Base-by-base conservation (phyloP, 2,888 invertebrate species). In the Synanthedon formicaeformis region DNA sequence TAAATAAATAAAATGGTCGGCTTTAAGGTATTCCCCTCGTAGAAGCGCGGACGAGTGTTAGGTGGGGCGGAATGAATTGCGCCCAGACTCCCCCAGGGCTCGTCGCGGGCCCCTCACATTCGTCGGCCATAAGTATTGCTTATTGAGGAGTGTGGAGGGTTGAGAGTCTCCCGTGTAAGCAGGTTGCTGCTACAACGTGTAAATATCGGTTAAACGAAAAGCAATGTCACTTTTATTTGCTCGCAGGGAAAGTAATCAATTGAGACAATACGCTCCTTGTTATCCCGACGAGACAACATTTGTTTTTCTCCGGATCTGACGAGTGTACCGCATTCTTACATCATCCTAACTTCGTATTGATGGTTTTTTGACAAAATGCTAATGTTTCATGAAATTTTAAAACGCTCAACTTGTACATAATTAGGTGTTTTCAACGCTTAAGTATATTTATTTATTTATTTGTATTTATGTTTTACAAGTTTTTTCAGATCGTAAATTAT, bases 171-270 rank as follows among this genome's bases (percentile, higher is more conserved):
- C 60, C 58, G 59, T 52, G 45, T 48, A 54, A 51, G 61, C 61
- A 64, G 69, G 63, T 74, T 74, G 75, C 72, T 73, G 73, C 67
- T 73, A 78, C 76, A 74, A 73, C 71, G 66, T 78, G 80, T 80
- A 80, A 81, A 78, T 78, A 79, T 78, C 76, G 69, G 65, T 69
- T 64, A 61, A 62, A 61, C 54, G 61, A 58, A 64, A 58, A 59
- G 56, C 58, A 61, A 61, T 56, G 57, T 57, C 57, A 55, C 56
- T 58, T 61, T 62, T 63, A 58, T 65, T 63, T 60, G 57, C 54
- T 53, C 56, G 18, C 5, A 14, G 49, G 49, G 49, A 18, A 8
- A 16, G 8, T 49, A 49, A 49, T 45, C 45, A 14, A 12, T 45
- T 13, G 18, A 8, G 18, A 16, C 48, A 16, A 48, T 48, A 48